Conservation (phyloP, 2,797 vertebrate genomes). For the Phalloptychus januarius region DNA sequence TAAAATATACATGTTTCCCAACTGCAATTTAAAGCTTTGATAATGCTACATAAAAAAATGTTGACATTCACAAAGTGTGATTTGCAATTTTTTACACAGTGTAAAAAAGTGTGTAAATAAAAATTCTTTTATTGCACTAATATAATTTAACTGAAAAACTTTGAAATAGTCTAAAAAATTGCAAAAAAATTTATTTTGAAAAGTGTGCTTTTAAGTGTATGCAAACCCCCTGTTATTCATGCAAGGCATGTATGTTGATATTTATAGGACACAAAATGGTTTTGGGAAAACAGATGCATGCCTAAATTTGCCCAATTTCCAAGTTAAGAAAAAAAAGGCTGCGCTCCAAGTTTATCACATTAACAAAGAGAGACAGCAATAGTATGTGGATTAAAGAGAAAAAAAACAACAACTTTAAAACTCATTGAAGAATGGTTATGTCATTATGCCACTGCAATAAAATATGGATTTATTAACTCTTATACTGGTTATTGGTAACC, state of each 20-base stretch:
- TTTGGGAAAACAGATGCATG: not conserved
- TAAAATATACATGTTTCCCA: not conserved
- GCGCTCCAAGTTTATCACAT: not conserved
- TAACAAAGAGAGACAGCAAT: not conserved
- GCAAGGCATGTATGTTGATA: not conserved
- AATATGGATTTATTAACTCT: not conserved
- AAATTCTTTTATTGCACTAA: not conserved
- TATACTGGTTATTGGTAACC: not conserved
- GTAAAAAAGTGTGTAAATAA: not conserved
- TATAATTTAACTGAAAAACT: not conserved
- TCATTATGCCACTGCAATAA: not conserved
- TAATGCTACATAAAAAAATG: not conserved
- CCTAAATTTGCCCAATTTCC: not conserved
- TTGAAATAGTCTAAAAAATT: not conserved
- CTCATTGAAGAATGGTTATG: not conserved
- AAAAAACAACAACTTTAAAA: not conserved
- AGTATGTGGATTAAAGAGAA: rapidly evolving
- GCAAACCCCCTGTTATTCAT: not conserved
- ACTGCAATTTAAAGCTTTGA: not conserved
- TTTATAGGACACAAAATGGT: not conserved
- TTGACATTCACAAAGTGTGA: not conserved
- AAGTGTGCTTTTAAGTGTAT: not conserved
- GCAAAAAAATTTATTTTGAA: not conserved
- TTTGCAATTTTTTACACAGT: not conserved
- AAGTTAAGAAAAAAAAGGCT: not conserved